Conservation (phyloP, 1,140 invertebrate genomes). For the Drosophila takahashii region DNA sequence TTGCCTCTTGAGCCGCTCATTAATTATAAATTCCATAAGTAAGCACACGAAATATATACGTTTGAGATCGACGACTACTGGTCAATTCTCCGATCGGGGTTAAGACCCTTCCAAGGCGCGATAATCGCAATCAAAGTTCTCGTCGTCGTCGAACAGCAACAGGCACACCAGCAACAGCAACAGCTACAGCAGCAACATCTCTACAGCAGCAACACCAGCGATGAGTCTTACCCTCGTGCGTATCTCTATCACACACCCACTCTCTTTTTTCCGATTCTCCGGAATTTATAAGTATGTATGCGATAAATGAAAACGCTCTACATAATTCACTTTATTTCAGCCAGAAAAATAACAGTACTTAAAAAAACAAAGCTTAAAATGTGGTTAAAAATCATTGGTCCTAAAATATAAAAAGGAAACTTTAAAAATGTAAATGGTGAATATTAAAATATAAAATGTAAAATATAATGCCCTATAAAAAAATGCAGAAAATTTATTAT, state of each 20-base stretch:
- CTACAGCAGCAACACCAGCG: constrained; percentile 4
- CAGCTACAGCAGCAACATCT: constrained; percentile 10
- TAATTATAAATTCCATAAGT: constrained; percentile 15
- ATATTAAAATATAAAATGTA: no score
- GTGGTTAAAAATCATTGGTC: not conserved
- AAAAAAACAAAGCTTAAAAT: not conserved
- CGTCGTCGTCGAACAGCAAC: constrained; percentile 19
- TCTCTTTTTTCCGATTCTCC: constrained; percentile 2
- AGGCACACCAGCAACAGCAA: constrained; percentile 14
- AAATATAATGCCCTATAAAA: no score
- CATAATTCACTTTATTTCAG: not conserved
- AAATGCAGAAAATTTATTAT: no score
- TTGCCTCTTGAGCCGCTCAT: constrained; percentile 2
- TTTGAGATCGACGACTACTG: constrained; percentile 28
- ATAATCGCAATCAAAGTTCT: constrained; percentile 72
- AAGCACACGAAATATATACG: constrained; percentile 16
- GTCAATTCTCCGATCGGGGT: constrained; percentile 69
- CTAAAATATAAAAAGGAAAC: no score
- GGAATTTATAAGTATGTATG: constrained; percentile 30
- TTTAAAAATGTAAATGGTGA: no score
- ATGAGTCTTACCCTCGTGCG: constrained; percentile 11
- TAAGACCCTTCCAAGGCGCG: constrained; percentile 72
- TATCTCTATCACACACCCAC: constrained; percentile 10
- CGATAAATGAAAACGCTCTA: constrained; percentile 2
- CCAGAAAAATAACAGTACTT: not conserved